A percentile compares a stretch with the other conserved stretches of the same genome.
Conservation (phyloP, 1,140 invertebrate genomes). For the Grapholita molesta region DNA sequence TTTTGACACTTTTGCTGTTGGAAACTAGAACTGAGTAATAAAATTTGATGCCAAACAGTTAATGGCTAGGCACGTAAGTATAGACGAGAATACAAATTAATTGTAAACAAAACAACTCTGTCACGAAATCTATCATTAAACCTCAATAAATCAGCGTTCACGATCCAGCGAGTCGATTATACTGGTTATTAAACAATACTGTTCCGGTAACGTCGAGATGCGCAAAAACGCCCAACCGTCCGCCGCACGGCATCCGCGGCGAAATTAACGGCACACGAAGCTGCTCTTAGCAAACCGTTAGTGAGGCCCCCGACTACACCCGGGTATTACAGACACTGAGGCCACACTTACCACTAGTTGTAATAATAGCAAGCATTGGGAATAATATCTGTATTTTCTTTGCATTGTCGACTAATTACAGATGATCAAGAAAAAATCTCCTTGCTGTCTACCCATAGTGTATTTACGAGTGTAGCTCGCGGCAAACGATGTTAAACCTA, state of each 20-base stretch:
- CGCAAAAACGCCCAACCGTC: slow-evolving; percentile 41
- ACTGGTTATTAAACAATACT: slow-evolving; percentile 59
- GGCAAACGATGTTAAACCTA: not conserved
- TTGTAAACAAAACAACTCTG: too few species aligned
- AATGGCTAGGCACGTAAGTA: too few species aligned
- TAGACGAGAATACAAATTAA: too few species aligned
- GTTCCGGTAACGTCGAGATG: slow-evolving; percentile 49
- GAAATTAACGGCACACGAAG: too few species aligned
- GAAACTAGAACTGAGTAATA: too few species aligned
- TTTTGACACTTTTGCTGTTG: too few species aligned
- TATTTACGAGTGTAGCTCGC: not conserved
- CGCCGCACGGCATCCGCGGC: too few species aligned
- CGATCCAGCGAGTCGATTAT: slow-evolving; percentile 48
- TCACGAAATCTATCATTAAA: slow-evolving; percentile 1
- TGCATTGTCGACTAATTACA: slow-evolving; percentile 47
- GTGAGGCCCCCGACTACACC: not conserved
- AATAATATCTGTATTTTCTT: slow-evolving; percentile 36
- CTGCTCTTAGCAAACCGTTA: slow-evolving; percentile 18
- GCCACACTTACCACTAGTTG: not conserved
- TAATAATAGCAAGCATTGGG: not conserved
- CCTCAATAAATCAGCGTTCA: slow-evolving; percentile 32
- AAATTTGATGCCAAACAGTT: too few species aligned
- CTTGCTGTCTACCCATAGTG: not conserved
- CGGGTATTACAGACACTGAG: not conserved
- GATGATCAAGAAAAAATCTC: slow-evolving; percentile 28